Conservation (phyloP, 2,888 invertebrate genomes). For the Thecocarcelia acutangulata region DNA sequence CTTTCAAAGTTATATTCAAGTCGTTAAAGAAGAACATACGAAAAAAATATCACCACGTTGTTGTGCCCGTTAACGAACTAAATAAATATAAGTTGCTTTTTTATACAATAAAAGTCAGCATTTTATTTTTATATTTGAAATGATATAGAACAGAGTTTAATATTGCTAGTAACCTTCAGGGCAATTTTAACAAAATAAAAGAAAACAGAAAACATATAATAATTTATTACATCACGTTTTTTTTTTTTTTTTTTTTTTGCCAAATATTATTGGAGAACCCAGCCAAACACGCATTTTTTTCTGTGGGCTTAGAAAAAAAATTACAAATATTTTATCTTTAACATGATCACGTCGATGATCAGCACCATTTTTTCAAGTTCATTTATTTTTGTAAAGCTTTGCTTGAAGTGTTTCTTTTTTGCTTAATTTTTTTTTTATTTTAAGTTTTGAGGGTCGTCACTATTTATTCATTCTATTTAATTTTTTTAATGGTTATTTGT, state of each 20-base stretch:
- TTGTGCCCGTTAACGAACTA: constrained; percentile 1
- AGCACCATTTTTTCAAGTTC: constrained; percentile 39
- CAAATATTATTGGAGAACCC: neutral
- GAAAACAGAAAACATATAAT: constrained; percentile 3
- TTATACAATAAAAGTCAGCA: constrained; percentile 33
- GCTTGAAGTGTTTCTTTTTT: neutral
- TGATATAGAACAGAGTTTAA: neutral
- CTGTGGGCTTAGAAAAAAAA: neutral
- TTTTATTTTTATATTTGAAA: constrained; percentile 20
- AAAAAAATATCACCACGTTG: neutral
- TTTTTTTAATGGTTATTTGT: constrained; percentile 4
- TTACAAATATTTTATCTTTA: neutral
- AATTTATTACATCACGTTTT: constrained; percentile 60
- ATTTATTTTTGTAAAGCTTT: constrained; percentile 30
- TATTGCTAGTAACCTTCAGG: constrained; percentile 17
- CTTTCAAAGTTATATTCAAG: too few relatives aligned
- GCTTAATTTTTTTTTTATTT: neutral
- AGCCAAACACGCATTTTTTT: constrained; percentile 25
- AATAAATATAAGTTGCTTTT: neutral
- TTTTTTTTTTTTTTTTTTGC: neutral
- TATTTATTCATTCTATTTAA: constrained; percentile 28
- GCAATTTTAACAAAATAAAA: neutral
- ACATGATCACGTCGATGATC: constrained; percentile 26
- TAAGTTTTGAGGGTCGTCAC: constrained; percentile 17
- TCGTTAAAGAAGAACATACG: neutral